Base-by-base conservation (phyloP, 2,888 invertebrate species). In the Athetis lepigone region DNA sequence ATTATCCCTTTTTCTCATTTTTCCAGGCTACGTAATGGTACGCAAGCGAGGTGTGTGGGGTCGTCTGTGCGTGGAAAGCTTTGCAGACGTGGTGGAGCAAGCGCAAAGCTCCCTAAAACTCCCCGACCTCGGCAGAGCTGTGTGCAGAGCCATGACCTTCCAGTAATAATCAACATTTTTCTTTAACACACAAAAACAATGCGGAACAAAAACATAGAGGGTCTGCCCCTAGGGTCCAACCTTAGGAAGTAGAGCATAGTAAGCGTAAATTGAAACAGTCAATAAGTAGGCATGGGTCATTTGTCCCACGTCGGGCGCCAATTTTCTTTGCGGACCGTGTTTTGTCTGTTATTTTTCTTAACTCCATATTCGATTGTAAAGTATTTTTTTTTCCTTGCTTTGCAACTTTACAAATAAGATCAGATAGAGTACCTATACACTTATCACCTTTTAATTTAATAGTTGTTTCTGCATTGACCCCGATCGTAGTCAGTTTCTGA, bases 41-140 rank as follows among this genome's bases (percentile, higher is more conserved):
- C 94, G 97, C 36, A 97, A 97, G 83, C 96, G 96, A 76, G 97
- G 97, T 0, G 94, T 95, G 49, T 98, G 98, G 98, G 97, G 97
- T 5, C 97, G 97, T 84, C 90, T 97, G 4, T 98, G 98, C 78
- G 95, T 97, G 18, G 96, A 97, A 70, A 96, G 96, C 70, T 96
- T 97, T 81, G 94, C 96, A 46, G 95, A 96, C 70, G 95, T 96
- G 0, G 94, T 96, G 2, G 90, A 95, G 36, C 93, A 95, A 67
- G 95, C 96, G 1, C 95, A 95, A 51, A 95, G 96, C 49, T 92
- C 95, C 3, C 96, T 96, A 91, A 96, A 96, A 79, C 92, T 97
- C 29, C 95, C 96, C 19, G 97, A 97, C 84, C 94, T 98, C 37
- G 97, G 97, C 5, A 95, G 96, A 84, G 97, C 97, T 0, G 97